phyloP scores from a whole-genome alignment of 1,140 invertebrate species.

The Maconellicoccus hirsutus region DNA sequence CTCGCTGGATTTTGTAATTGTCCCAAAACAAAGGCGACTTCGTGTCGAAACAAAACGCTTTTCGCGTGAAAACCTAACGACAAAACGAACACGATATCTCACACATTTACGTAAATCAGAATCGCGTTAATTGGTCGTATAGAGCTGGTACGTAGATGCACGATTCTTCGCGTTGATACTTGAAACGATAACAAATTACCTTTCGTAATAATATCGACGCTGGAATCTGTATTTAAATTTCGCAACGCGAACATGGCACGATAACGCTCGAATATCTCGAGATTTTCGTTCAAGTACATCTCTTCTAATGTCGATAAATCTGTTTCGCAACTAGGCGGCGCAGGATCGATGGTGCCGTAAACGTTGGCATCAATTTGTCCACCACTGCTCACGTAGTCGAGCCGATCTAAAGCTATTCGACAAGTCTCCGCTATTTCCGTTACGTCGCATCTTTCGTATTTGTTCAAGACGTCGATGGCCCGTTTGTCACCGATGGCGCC shows the following conservation, averaged over 20 bases:
- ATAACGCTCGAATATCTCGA: slow-evolving; percentile 80
- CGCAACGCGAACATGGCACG: slow-evolving; percentile 92
- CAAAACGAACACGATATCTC: too few relatives aligned
- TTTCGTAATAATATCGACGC: slow-evolving; percentile 65
- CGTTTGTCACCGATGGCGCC: slow-evolving; percentile 76
- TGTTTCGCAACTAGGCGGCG: slow-evolving; percentile 53
- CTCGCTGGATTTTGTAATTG: slow-evolving; percentile 78
- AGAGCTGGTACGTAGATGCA: too few relatives aligned
- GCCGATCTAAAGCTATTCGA: slow-evolving; percentile 70
- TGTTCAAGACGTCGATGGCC: slow-evolving; percentile 54
- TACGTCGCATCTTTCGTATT: slow-evolving; percentile 62
- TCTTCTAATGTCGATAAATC: slow-evolving; percentile 49
- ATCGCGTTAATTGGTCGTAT: too few relatives aligned
- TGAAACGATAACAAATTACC: slow-evolving; percentile 40
- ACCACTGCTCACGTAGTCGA: slow-evolving; percentile 57
- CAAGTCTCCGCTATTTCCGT: slow-evolving; percentile 92
- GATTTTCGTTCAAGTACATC: slow-evolving; percentile 60
- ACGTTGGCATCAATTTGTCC: slow-evolving; percentile 46
- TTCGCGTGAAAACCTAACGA: slow-evolving; percentile 58
- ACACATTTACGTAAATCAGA: too few relatives aligned
- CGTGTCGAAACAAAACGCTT: slow-evolving; percentile 90
- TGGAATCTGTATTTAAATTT: slow-evolving; percentile 67
- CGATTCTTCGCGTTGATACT: too few relatives aligned
- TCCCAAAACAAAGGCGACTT: slow-evolving; percentile 95
- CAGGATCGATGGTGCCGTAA: slow-evolving; percentile 84